Conservation (phyloP, 2,888 invertebrate genomes). For the Anodontia alba region DNA sequence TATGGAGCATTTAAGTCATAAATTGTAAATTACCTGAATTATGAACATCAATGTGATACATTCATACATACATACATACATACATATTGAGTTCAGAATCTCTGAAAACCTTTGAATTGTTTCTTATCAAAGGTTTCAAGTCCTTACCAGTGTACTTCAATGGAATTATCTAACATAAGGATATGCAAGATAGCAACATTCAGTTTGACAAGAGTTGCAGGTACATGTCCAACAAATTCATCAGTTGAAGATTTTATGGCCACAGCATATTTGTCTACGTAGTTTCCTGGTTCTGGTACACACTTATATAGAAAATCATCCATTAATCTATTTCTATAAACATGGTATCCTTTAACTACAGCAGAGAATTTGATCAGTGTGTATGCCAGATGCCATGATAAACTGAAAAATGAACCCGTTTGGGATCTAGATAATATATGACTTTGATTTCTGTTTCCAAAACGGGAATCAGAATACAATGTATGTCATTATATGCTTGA, state of each 20-base stretch:
- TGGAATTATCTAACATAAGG: not conserved
- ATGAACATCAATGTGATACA: too few species aligned
- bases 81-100: too few species aligned
- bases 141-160: not conserved
- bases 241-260: not conserved
- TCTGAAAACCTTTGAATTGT: too few species aligned
- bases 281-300: not conserved
- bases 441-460: not conserved
- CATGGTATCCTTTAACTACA: not conserved
- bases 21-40: too few species aligned
- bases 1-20: too few species aligned
- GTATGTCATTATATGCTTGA: too few species aligned
- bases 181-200: not conserved
- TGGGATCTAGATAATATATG: not conserved
- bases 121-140: too few species aligned
- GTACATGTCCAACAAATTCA: not conserved
- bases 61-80: too few species aligned
- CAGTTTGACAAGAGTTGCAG: not conserved
- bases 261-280: not conserved
- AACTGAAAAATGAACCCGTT: not conserved
- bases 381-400: not conserved
- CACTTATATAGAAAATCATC: not conserved
- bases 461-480: not conserved
- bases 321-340: not conserved
- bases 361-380: constrained; percentile 1